Conservation (phyloP, 2,888 invertebrate species). For the Villa cingulata region DNA sequence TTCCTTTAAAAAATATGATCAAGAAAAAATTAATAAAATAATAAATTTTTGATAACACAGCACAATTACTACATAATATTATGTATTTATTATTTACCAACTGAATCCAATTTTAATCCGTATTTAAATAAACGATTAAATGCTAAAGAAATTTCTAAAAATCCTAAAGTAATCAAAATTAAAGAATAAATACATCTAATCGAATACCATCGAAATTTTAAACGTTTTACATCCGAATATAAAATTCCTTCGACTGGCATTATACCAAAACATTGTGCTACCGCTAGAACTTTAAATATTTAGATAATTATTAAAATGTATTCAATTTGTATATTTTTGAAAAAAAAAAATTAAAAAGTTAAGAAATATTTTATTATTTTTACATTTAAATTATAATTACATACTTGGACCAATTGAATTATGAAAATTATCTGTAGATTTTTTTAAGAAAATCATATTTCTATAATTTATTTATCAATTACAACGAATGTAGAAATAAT, state of each 20-base stretch:
- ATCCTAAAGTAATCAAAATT: constrained; percentile 15
- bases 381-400: not conserved
- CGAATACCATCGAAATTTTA: constrained; percentile 30
- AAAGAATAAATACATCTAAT: constrained; percentile 24
- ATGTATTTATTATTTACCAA: too few species aligned
- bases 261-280: constrained; percentile 40
- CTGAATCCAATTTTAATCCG: too few species aligned
- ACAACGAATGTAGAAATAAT: too few species aligned
- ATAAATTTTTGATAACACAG: not conserved
- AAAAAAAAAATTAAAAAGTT: too few species aligned
- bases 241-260: constrained; percentile 41
- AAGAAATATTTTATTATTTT: not conserved
- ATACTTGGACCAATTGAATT: constrained; percentile 3
- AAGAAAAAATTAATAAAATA: constrained; percentile 9
- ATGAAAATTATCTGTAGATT: not conserved
- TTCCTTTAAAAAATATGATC: constrained; percentile 14
- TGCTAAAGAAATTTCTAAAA: too few species aligned
- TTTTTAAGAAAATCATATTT: too few species aligned
- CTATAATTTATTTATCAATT: too few species aligned
- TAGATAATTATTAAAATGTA: too few species aligned
- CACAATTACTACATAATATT: too few species aligned
- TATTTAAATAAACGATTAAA: too few species aligned
- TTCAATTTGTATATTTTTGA: too few species aligned
- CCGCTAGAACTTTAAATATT: constrained; percentile 32
- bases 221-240: constrained; percentile 32